A percentile compares a stretch with the other conserved stretches of the same genome.
These are phyloP conservation scores for Drosophila gunungcola DNA, from an alignment of 1,140 invertebrate genomes.

Conservation along the genomic window DNA sequence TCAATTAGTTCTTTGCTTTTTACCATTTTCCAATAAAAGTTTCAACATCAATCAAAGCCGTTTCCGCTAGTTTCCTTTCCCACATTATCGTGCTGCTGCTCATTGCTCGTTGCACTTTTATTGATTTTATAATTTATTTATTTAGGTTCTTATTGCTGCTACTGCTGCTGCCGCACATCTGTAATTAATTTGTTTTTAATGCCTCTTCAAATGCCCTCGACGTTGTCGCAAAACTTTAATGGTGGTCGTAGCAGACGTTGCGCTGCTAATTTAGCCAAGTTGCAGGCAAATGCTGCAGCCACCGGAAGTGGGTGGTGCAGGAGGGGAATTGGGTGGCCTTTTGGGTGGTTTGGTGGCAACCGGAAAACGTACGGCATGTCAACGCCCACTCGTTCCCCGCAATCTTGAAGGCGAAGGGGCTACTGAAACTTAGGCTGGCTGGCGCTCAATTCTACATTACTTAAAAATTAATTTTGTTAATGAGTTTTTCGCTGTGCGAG, in stretches of 20 bases:
- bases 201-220: constrained; percentile 70
- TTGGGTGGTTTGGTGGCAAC: not conserved
- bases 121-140: constrained; percentile 83
- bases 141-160: constrained; percentile 46
- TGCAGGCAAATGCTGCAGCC: constrained; percentile 61
- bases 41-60: constrained; percentile 22
- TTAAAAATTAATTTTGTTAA: constrained; percentile 84
- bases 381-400: constrained; percentile 36
- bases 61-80: constrained; percentile 12
- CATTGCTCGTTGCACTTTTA: constrained; percentile 57
- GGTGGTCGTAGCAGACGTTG: constrained; percentile 57
- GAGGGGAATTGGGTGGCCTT: not conserved
- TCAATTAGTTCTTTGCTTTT: not conserved
- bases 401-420: not conserved
- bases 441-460: constrained; percentile 74
- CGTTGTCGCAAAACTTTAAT: constrained; percentile 68
- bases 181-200: constrained; percentile 84
- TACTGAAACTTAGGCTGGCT: constrained; percentile 60
- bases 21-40: constrained; percentile 6
- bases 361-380: constrained; percentile 51
- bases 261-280: constrained; percentile 75
- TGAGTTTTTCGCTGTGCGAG: constrained; percentile 70
- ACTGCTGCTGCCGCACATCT: constrained; percentile 53
- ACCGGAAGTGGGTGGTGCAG: constrained; percentile 15
- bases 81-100: constrained; percentile 16